Evolutionary conservation across 2,888 invertebrate species (phyloP), one percentile per base, ranked within the genome.

Genomic region (Pristionchus fissidentatus): DNA sequence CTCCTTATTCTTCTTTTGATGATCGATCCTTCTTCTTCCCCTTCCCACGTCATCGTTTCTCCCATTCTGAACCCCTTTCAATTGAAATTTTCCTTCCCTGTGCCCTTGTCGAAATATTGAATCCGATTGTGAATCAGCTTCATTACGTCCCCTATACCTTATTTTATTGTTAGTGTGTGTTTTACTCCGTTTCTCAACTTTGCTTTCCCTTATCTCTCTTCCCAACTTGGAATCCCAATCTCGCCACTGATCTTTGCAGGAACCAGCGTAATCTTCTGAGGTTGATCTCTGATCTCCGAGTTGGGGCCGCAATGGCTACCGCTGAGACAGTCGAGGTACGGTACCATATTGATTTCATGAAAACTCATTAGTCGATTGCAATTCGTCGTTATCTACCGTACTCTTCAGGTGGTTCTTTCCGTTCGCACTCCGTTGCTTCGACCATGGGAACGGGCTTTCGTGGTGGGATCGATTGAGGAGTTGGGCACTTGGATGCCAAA

Each of bases 401-500:
- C 29, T n/a, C 46, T 75, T 10, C 46, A 81, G 80, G 55, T 83
- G 15, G 26, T 52, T 29, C 83, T 83, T n/a, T 49, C 83, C 3
- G 88, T 88, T 57, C 85, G 85, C 38, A 85, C 85, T 81, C 82
- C 85, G 57, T 84, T 85, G 35, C 84, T 88, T 13, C 84, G 84
- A 49, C 85, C 86, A 84, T 88, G 88, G 88, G 87, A 89, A 66
- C 83, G 82, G 26, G 75, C 88, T 7, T 87, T 87, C 84, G 87
- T 89, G 29, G 87, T 89, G 19, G 89, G 89, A 78, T 85, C 85
- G 41, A 62, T 82, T 32, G 85, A 86, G 55, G 83, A 83, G 46
- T 85, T 89, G 19, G 89, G 89, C 4, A 83, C 81, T n/a, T 89
- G 89, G 89, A 83, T 84, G 38, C 86, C 89, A 32, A 80, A 83